A percentile compares a stretch with the other conserved stretches of the same genome.
Conservation (phyloP, 1,140 invertebrate genomes). For the Drosophila nebulosa region DNA sequence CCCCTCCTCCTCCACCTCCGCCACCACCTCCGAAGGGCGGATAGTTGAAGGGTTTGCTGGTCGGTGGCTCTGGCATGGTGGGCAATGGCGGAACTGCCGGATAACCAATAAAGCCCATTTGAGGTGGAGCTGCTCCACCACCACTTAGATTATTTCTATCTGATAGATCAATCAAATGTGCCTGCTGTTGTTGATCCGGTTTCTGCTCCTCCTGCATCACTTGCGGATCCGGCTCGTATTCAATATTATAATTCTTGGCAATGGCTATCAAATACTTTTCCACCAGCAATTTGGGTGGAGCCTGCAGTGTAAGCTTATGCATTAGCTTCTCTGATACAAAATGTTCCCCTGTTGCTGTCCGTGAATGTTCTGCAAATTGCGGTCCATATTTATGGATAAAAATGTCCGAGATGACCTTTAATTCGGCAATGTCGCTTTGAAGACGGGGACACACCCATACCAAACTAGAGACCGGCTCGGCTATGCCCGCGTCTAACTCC, state of each 20-base stretch:
- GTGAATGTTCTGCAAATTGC: slow-evolving; percentile 92
- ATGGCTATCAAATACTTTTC: slow-evolving; percentile 98
- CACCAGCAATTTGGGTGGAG: slow-evolving; percentile 96
- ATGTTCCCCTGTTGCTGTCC: slow-evolving; percentile 88
- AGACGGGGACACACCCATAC: slow-evolving; percentile 97
- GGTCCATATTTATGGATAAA: slow-evolving; percentile 96
- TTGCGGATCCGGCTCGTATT: slow-evolving; percentile 95
- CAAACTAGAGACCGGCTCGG: slow-evolving; percentile 97
- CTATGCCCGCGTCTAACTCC: slow-evolving; percentile 96
- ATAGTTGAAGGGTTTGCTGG: slow-evolving; percentile 78
- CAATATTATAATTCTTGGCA: slow-evolving; percentile 95
- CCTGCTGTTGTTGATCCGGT: slow-evolving; percentile 83
- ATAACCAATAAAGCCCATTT: slow-evolving; percentile 88
- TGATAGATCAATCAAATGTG: slow-evolving; percentile 90
- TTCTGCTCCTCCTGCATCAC: slow-evolving; percentile 91
- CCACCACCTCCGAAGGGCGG: slow-evolving; percentile 54
- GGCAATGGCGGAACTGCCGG: slow-evolving; percentile 86
- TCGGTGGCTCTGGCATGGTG: slow-evolving; percentile 77
- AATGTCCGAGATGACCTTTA: slow-evolving; percentile 93
- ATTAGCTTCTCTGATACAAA: slow-evolving; percentile 95
- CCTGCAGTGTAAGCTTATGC: slow-evolving; percentile 97
- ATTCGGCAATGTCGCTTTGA: slow-evolving; percentile 88
- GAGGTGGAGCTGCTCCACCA: slow-evolving; percentile 82
- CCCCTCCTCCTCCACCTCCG: slow-evolving; percentile 28
- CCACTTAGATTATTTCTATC: slow-evolving; percentile 84